A percentile compares a stretch with the other conserved stretches of the same genome.
These are phyloP conservation scores for Smutsia temminckii DNA, from an alignment of 2,797 vertebrate species.

Conservation along the genomic window DNA sequence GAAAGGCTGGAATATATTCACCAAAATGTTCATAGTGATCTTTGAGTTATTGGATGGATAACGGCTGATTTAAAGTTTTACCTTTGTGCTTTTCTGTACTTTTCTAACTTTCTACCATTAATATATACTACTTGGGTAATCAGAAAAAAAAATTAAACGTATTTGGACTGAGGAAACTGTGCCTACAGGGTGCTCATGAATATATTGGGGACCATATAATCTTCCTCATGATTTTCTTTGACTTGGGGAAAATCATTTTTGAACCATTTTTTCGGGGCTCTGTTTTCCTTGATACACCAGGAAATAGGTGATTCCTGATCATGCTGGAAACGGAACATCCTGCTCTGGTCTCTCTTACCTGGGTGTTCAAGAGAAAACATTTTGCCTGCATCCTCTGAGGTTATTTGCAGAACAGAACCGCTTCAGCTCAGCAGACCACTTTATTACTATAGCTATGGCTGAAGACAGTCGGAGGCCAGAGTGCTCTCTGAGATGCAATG, in stretches of 20 bases:
- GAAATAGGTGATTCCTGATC: neutral
- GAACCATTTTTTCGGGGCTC: neutral
- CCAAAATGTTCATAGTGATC: neutral
- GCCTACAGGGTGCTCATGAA: neutral
- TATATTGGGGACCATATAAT: neutral
- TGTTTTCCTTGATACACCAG: neutral
- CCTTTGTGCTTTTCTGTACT: neutral
- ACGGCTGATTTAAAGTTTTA: neutral
- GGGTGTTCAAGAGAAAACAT: constrained; percentile 11
- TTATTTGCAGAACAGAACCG: constrained; percentile 37
- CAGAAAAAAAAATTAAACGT: neutral
- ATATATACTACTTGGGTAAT: neutral
- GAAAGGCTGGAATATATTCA: neutral
- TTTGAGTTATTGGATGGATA: neutral
- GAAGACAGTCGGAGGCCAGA: neutral
- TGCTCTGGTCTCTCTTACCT: neutral
- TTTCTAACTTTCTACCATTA: neutral
- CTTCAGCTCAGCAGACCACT: neutral
- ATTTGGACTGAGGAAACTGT: neutral
- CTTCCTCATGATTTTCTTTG: neutral
- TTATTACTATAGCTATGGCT: neutral
- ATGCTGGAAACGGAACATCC: neutral
- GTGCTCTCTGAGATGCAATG: neutral
- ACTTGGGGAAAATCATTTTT: neutral
- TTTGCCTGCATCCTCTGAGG: neutral